Evolutionary conservation across 2,888 invertebrate genomes (phyloP), one percentile per base, ranked within the genome.

Genomic region (Lasioglossum oenotherae): DNA sequence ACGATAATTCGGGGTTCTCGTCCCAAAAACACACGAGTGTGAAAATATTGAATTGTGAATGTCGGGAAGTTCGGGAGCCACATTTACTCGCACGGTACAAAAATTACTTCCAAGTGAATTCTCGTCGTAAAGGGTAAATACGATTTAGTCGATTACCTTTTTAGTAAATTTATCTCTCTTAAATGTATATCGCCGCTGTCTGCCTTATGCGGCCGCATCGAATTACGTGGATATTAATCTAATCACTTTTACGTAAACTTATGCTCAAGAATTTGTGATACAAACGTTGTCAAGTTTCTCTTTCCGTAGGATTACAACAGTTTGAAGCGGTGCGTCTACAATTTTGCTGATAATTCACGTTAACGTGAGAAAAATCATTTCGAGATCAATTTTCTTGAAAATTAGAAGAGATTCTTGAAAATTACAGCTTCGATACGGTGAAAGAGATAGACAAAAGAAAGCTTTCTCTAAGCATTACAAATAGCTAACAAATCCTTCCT

Each of bases 11-110:
- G 23, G 67, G 31, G 3, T 35, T 35, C 35, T 35, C 35, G 31
- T 67, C 64, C 64, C 64, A 64, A 67, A 64, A 67, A 67, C 16
- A 38, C 67, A 67, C 67, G 67, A 67, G 31, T 67, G 67, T 71
- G 38, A 71, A 71, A 41, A 71, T 71, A 38, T 38, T 71, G 23
- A 71, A 38, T 71, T 41, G n/a, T 41, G 23, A 41, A 41, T 38
- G 23, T 71, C 38, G 41, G 38, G 69, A 38, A 23, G 38, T 41
- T 23, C 38, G 69, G 35, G 23, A 71, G 19, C 35, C 31, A 35
- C 35, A 8, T 69, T 38, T 69, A 69, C 69, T 69, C 35, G 19
- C 35, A 35, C 69, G 69, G 35, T 69, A 35, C 69, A 38, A 69
- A 69, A 69, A 69, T 35, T 35, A 69, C 35, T 69, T 69, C 69